phyloP scores from a whole-genome alignment of 2,888 invertebrate species.

The Mantis religiosa region DNA sequence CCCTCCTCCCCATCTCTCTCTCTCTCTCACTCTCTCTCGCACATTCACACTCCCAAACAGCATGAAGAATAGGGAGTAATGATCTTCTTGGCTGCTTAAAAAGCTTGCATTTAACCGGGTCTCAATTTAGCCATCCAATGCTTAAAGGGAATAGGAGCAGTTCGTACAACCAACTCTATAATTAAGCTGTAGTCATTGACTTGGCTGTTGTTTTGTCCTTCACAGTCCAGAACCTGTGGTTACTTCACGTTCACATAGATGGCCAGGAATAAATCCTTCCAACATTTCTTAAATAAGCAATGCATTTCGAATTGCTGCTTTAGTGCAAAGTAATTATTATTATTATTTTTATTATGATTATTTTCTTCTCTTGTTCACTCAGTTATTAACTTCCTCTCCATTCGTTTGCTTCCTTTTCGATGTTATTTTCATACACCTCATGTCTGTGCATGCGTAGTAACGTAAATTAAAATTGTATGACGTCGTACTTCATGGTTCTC shows the following conservation, averaged over 20 bases:
- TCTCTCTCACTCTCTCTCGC: too few relatives aligned
- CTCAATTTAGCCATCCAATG: too few relatives aligned
- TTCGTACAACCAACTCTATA: background rate
- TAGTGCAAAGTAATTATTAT: background rate
- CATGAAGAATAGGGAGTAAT: too few relatives aligned
- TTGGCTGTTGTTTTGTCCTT: background rate
- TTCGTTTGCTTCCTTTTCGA: background rate
- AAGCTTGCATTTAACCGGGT: too few relatives aligned
- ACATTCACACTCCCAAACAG: too few relatives aligned
- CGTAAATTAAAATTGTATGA: background rate
- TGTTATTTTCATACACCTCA: background rate
- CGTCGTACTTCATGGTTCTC: background rate
- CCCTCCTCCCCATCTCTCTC: too few relatives aligned
- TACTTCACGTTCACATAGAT: background rate
- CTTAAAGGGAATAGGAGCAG: background rate
- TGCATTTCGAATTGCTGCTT: background rate
- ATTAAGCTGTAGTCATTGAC: background rate
- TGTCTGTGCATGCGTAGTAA: background rate
- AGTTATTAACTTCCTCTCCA: background rate
- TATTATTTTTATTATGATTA: background rate
- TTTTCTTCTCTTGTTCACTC: background rate
- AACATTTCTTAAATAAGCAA: background rate
- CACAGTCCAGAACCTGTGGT: background rate
- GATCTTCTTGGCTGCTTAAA: too few relatives aligned
- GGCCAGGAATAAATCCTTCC: background rate